Evolutionary conservation across 1,140 invertebrate genomes (phyloP).

Genomic region (Tenebrio molitor): DNA sequence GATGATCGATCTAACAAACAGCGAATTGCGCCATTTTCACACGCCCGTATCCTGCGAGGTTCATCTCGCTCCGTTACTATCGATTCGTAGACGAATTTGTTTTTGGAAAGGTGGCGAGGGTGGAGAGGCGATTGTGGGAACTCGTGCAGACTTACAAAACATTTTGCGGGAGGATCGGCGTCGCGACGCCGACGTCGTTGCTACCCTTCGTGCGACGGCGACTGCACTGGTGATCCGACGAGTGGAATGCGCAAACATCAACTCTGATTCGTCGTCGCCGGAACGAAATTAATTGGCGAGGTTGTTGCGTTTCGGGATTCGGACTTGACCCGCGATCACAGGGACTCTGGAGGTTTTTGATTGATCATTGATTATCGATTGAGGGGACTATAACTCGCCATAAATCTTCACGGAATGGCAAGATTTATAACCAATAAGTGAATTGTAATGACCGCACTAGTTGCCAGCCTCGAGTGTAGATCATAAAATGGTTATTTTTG

Average conservation of each 20-base stretch:
- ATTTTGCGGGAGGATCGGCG: conserved; percentile 1
- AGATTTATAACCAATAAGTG: not conserved
- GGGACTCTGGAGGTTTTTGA: not conserved
- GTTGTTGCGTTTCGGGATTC: not conserved
- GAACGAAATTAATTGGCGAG: conserved; percentile 10
- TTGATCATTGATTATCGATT: not conserved
- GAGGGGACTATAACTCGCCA: not conserved
- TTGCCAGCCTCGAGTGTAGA: not conserved
- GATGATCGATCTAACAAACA: not conserved
- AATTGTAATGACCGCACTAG: not conserved
- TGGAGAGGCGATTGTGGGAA: too few relatives aligned
- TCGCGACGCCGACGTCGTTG: conserved; percentile 33
- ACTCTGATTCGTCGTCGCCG: conserved; percentile 5
- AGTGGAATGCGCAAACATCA: conserved; percentile 39
- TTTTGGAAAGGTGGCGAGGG: too few relatives aligned
- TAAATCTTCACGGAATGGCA: not conserved
- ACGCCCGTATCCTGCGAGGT: too few relatives aligned
- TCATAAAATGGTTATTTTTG: not conserved
- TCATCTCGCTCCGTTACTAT: too few relatives aligned
- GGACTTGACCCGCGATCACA: not conserved
- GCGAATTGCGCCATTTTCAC: not conserved
- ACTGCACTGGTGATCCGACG: conserved; percentile 17
- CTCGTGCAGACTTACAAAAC: conserved; percentile 30
- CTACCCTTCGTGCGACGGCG: not conserved
- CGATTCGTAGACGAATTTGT: too few relatives aligned